A percentile compares a stretch with the other conserved stretches of the same genome.
These are phyloP conservation scores for Abramis brama DNA, from an alignment of 2,113 vertebrate genomes.

Conservation along the genomic window DNA sequence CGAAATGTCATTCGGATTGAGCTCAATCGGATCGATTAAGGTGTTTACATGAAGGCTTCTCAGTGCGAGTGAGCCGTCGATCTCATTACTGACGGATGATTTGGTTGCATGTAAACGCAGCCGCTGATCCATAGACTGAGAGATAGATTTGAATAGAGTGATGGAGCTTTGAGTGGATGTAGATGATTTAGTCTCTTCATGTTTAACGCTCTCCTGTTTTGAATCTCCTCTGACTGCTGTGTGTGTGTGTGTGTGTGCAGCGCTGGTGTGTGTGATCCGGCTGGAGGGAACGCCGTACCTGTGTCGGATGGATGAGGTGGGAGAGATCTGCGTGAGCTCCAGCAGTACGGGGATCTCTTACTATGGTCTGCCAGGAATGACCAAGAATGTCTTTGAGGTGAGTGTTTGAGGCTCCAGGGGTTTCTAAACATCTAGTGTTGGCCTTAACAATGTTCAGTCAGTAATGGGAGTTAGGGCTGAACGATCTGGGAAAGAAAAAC, in stretches of 20 bases:
- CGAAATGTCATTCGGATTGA: rapidly evolving
- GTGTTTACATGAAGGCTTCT: no score
- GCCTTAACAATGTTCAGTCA: neutral
- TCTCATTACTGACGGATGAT: no score
- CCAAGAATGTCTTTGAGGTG: slow-evolving; percentile 94
- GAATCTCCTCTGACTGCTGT: neutral
- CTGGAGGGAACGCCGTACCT: slow-evolving; percentile 88
- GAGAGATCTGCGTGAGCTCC: slow-evolving; percentile 92
- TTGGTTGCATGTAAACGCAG: no score
- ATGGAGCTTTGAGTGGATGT: neutral
- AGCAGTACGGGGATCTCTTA: slow-evolving; percentile 84
- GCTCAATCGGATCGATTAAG: no score
- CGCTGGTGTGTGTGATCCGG: slow-evolving; percentile 88
- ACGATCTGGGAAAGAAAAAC: no score
- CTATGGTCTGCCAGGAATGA: slow-evolving; percentile 91
- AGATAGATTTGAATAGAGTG: no score
- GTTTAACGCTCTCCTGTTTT: neutral
- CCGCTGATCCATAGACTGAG: neutral
- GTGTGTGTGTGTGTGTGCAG: slow-evolving; percentile 67
- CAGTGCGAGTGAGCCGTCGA: no score
- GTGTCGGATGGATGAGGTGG: slow-evolving; percentile 92
- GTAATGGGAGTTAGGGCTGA: no score
- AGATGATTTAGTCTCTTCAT: neutral
- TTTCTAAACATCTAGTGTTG: neutral
- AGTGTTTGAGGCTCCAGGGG: slow-evolving; percentile 20